Conservation (phyloP, 2,113 vertebrate species). For the Tursiops truncatus region DNA sequence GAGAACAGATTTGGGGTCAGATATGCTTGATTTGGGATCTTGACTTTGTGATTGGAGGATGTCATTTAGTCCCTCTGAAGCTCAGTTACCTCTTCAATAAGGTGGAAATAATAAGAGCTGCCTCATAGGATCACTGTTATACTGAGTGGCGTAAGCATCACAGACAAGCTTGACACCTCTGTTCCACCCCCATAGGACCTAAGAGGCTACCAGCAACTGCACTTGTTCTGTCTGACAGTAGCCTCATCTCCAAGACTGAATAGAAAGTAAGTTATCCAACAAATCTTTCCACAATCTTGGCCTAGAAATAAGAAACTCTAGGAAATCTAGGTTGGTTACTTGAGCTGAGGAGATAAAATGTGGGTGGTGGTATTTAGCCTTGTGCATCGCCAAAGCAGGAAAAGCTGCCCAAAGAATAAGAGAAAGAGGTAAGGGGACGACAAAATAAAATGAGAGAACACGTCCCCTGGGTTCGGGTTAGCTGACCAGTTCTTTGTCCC, state of each 20-base stretch:
- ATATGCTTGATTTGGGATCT: neutral
- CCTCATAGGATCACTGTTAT: neutral
- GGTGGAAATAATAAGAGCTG: neutral
- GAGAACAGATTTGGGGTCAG: neutral
- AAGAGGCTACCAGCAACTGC: neutral
- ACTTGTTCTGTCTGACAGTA: neutral
- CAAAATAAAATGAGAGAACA: neutral
- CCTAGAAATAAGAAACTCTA: neutral
- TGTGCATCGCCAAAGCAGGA: neutral
- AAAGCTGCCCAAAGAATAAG: neutral
- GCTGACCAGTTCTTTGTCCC: neutral
- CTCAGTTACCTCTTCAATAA: neutral
- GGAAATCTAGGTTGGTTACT: neutral
- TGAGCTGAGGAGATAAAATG: neutral
- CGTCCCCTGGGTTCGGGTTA: neutral
- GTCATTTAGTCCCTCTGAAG: neutral
- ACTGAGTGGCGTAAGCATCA: neutral
- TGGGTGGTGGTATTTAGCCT: neutral
- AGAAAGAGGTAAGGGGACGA: neutral
- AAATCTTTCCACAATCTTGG: neutral
- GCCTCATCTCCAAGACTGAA: neutral
- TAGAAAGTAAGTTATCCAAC: neutral
- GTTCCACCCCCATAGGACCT: neutral
- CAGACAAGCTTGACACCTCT: neutral
- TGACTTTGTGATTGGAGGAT: neutral